Base-by-base conservation (phyloP, 2,888 invertebrate species). In the Orthosia incerta region DNA sequence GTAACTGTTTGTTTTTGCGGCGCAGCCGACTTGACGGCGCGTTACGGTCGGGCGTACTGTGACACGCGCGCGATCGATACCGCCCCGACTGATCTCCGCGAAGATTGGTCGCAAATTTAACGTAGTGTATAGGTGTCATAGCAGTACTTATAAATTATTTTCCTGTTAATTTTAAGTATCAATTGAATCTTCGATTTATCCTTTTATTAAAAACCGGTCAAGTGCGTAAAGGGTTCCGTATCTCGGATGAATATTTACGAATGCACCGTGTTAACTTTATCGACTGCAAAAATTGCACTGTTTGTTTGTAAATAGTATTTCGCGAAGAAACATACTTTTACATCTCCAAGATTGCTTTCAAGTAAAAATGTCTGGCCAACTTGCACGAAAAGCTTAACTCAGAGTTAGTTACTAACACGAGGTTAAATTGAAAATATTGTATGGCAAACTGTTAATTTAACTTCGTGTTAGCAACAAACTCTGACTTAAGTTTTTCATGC, bases 21-120 rank as follows among this genome's bases (percentile, higher is more conserved):
- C 45, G 15, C 20, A 45, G 45, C 15, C 45, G 45, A 15, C 7
- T 45, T 15, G 45, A 45, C 39, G 59, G 1, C n/a, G 39, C 13
- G 5, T 16, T 3, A 45, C 39, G 39, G n/a, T 39, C n/a, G 59
- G n/a, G 31, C 59, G 59, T n/a, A 59, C 60, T 60, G 20, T 45
- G 20, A 16, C 7, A 20, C 15, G 60, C 39, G 60, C 60, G 60
- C 60, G 60, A 60, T 60, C 60, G 60, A 60, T 60, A 60, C 60
- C 20, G 60, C 60, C 20, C 20, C 39, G 31, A 20, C 60, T 59
- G 57, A 5, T 59, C 31, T 20, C 60, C 20, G 60, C 3, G 20
- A 45, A 45, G 60, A 60, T 60, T 60, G 45, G 7, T 20, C 15
- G 16, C 45, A 20, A 60, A 9, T 45, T 60, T 15, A 20, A 60